phyloP scores from a whole-genome alignment of 1,140 invertebrate genomes.

The Nephila pilipes region DNA sequence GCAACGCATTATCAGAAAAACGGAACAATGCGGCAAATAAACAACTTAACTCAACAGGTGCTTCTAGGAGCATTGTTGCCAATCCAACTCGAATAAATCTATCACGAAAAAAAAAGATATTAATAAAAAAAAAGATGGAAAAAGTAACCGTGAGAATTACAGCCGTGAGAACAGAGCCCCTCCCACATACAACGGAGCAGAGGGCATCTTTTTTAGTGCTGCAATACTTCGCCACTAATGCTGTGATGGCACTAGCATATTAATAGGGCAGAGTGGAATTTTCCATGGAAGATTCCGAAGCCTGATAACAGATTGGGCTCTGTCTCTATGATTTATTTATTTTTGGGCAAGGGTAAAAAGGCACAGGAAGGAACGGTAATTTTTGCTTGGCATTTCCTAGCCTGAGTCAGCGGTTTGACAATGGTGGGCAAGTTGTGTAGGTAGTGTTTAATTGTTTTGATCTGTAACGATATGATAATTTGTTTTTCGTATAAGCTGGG shows the following conservation, averaged over 20 bases:
- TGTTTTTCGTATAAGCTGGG: not conserved
- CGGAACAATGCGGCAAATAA: conserved; percentile 50
- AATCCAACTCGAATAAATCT: conserved; percentile 21
- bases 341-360: not conserved
- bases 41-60: conserved; percentile 59
- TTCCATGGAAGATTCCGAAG: not conserved
- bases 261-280: conserved; percentile 56
- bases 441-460: not conserved
- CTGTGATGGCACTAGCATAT: conserved; percentile 45
- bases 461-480: not conserved
- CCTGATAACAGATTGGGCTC: conserved; percentile 42
- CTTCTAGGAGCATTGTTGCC: conserved; percentile 22
- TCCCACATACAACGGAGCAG: conserved; percentile 42
- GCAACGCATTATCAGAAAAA: not conserved
- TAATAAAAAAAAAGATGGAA: conserved; percentile 7
- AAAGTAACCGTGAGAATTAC: conserved; percentile 61
- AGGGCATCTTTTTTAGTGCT: not conserved
- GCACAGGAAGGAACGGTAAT: not conserved
- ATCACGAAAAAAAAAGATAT: not conserved
- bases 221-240: not conserved
- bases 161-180: conserved; percentile 71
- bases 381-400: not conserved
- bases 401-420: too few relatives aligned
- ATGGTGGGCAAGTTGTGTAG: too few relatives aligned
- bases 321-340: conserved; percentile 27